Conservation (phyloP, 2,888 invertebrate species). For the Smittia sp. region DNA sequence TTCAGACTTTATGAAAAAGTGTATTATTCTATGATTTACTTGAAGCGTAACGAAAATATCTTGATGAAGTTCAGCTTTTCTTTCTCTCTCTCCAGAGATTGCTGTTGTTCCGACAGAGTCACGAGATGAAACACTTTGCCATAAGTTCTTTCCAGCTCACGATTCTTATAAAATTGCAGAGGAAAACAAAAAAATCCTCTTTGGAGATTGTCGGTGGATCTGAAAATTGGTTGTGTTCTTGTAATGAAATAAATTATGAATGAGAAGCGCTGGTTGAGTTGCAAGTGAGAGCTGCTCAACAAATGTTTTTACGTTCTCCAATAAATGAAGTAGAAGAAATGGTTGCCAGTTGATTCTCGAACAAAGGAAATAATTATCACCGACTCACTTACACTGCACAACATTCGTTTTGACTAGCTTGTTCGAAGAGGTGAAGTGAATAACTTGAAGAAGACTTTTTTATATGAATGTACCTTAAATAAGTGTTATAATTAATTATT, state of each 20-base stretch:
- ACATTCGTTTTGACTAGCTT: too few species aligned
- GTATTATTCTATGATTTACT: conserved; percentile 28
- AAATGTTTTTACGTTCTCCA: too few species aligned
- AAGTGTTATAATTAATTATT: conserved; percentile 39
- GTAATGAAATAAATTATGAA: neutral
- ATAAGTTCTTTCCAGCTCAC: neutral
- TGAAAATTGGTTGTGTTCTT: conserved; percentile 17
- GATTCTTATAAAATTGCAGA: neutral
- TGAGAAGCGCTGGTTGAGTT: neutral
- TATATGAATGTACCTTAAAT: conserved; percentile 41
- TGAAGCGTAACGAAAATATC: neutral
- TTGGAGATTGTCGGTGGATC: neutral
- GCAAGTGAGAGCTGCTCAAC: too few species aligned
- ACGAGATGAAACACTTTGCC: neutral
- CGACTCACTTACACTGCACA: too few species aligned
- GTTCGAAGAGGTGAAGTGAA: neutral
- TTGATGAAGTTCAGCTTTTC: neutral
- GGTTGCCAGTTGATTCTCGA: too few species aligned
- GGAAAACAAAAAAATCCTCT: neutral
- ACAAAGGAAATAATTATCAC: too few species aligned
- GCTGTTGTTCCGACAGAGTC: neutral
- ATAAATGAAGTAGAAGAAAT: too few species aligned
- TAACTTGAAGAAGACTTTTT: conserved; percentile 1
- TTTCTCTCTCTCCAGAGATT: neutral
- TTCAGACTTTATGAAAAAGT: conserved; percentile 11